Base-by-base conservation (phyloP, 2,888 invertebrate species). In the Trisateles emortualis region DNA sequence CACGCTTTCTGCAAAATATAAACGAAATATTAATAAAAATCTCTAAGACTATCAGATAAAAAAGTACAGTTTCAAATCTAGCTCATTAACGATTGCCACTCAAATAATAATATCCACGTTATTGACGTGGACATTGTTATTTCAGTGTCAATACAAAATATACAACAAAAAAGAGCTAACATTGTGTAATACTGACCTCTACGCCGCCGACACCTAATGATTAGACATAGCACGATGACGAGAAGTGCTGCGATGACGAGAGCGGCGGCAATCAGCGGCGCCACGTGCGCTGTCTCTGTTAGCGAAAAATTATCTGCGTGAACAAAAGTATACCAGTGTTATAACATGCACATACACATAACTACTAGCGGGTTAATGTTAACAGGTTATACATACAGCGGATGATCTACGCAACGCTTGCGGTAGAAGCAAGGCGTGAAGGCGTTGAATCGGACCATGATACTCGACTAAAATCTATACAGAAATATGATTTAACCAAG, bases 1-100 rank as follows among this genome's bases (percentile, higher is more conserved):
- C 71, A 96, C 96, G 93, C 96, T 95, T 84, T 96, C 96, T 96
- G 95, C 60, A 94, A 94, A 45, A 45, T 13, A 49, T n/a, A n/a
- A n/a, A n/a, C n/a, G n/a, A 26, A 26, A 19, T 5, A 19, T 5
- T 3, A 19, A 19, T 6, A 26, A 3, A 26, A 8, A 26, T 26
- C 26, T 6, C 8, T 26, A 26, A 26, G 8, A 3, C 1, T 8
- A 26, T 26, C 9, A 8, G 8, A 8, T 26, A 26, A 26, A 26
- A 19, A 19, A 3, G 3, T 19, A 3, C 5, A 3, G 5, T 19
- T 2, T 3, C 2, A 19, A 19, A 19, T 3, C 19, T 3, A 5
- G 19, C 19, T 5, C 19, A 3, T 3, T 19, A 19, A 5, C 2
- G 5, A 19, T 19, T 19, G 19, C 19, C 19, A 2, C 5, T n/a